Base-by-base conservation (phyloP, 2,888 invertebrate genomes). In the Macrosiphum euphorbiae region DNA sequence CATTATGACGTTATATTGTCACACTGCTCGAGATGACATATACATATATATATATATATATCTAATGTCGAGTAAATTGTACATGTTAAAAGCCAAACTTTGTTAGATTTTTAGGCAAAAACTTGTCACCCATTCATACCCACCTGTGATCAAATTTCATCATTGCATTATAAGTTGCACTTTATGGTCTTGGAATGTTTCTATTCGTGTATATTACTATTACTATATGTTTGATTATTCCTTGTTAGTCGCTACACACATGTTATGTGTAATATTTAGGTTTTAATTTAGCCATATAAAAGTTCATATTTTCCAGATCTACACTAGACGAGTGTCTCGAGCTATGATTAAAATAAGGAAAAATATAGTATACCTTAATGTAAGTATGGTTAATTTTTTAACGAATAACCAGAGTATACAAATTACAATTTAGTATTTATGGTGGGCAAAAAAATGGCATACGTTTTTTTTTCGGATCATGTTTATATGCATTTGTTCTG, bases 111-210 rank as follows among this genome's bases (percentile, higher is more conserved):
- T 44, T 91, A 85, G 44, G n/a, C 20, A 55, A 58, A 20, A 55
- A 85, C 44, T 20, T n/a, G 44, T 85, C 89, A 55, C 7, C 52
- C 5, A 55, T 55, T 55, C 52, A n/a, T n/a, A 55, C 52, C 55
- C 55, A 20, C n/a, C 13, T 41, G 55, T 41, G 89, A 90, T 89
- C 55, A n/a, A 44, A 91, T 52, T 84, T 67, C 50, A 84, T 41
- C 28, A 8, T 78, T 50, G 35, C 26, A n/a, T 28, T 13, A 26
- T 28, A 26, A 26, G 78, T 90, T 26, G 26, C 35, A 16, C 35
- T 52, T 84, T 41, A 35, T 35, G n/a, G n/a, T 67, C 16, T 67
- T 16, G n/a, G 35, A 67, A 67, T n/a, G 20, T 67, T 67, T 67
- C 5, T 67, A 35, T 67, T 67, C 67, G 0, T 67, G 5, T 13